Percentiles rank a stretch among this genome's conserved stretches.
phyloP scores from a whole-genome alignment of 2,888 invertebrate genomes.

The Melikaiella ostensackeni region DNA sequence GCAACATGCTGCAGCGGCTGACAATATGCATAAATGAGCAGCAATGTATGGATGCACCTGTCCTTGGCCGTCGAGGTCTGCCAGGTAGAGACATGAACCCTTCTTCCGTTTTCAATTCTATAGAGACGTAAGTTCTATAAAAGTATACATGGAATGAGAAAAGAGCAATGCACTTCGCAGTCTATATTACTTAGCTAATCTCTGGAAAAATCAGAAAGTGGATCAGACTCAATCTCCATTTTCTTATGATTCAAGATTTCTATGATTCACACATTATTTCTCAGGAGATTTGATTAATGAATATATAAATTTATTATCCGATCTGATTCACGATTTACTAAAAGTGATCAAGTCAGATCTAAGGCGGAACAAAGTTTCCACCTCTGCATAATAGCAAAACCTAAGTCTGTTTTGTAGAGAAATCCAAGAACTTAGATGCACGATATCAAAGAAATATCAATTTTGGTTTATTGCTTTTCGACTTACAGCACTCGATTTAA shows the following conservation, averaged over 20 bases:
- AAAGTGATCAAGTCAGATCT: background rate
- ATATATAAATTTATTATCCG: slow-evolving; percentile 14
- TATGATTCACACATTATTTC: background rate
- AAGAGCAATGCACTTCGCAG: slow-evolving; percentile 21
- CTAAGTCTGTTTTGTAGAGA: background rate
- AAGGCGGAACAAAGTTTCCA: background rate
- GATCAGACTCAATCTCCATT: background rate
- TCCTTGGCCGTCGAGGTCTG: slow-evolving; percentile 50
- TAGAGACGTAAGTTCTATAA: background rate
- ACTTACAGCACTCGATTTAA: background rate
- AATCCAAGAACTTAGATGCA: slow-evolving; percentile 3
- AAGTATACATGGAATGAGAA: background rate
- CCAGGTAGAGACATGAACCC: slow-evolving; percentile 47
- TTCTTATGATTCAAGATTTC: background rate
- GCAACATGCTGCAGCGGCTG: background rate
- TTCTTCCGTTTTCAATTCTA: slow-evolving; percentile 62
- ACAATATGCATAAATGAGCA: slow-evolving; percentile 48
- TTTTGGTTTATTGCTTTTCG: slow-evolving; percentile 24
- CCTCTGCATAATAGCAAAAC: background rate
- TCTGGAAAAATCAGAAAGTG: slow-evolving; percentile 24
- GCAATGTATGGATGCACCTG: slow-evolving; percentile 60
- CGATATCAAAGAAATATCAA: slow-evolving; percentile 13
- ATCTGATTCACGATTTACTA: slow-evolving; percentile 14
- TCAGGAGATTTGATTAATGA: background rate
- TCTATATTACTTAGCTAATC: background rate